These are phyloP conservation scores for Notamacropus eugenii DNA, from an alignment of 2,797 vertebrate species.

Conservation along the genomic window DNA sequence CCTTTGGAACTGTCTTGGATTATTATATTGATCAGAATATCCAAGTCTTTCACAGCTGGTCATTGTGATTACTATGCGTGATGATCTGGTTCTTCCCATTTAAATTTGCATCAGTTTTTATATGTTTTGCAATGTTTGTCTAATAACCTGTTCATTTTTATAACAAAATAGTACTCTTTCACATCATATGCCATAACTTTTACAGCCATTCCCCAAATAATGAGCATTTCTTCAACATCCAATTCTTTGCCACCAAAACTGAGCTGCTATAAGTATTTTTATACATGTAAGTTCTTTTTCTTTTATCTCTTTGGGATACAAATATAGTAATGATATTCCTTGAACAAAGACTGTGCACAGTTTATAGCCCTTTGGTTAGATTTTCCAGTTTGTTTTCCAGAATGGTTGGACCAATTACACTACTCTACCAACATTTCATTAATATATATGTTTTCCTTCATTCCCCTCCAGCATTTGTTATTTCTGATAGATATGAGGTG, in stretches of 20 bases:
- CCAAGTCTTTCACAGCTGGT: too few relatives aligned
- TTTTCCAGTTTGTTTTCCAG: neutral
- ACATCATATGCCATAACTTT: too few relatives aligned
- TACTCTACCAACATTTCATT: neutral
- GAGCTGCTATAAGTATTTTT: neutral
- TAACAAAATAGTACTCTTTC: too few relatives aligned
- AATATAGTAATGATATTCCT: neutral
- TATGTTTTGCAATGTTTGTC: too few relatives aligned
- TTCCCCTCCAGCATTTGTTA: neutral
- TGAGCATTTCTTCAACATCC: neutral
- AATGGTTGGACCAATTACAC: neutral
- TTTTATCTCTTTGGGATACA: neutral
- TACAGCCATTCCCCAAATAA: neutral
- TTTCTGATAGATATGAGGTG: neutral
- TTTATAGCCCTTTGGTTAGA: neutral
- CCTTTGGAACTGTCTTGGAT: too few relatives aligned
- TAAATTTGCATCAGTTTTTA: too few relatives aligned
- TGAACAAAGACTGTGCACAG: fast-evolving
- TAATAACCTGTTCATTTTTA: too few relatives aligned
- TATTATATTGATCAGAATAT: too few relatives aligned
- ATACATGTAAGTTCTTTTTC: neutral
- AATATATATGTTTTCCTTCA: neutral
- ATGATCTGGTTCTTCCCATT: too few relatives aligned
- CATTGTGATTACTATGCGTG: too few relatives aligned
- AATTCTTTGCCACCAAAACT: neutral